phyloP scores from a whole-genome alignment of 2,888 invertebrate species.

The Lottia scabra region DNA sequence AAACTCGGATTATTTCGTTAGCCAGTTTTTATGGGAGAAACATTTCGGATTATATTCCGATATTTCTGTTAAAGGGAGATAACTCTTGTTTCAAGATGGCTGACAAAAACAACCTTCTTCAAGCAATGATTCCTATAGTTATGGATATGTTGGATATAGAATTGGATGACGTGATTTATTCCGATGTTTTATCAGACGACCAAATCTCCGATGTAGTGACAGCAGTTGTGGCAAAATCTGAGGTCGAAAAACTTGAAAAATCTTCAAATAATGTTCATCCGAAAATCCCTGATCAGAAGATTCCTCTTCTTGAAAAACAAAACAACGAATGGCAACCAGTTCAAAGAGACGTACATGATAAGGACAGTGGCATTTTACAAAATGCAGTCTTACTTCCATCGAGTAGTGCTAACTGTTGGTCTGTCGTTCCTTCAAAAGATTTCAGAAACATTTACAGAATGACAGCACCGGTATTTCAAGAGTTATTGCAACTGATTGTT shows the following conservation, averaged over 20 bases:
- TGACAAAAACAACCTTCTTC: constrained; percentile 12
- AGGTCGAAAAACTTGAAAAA: not conserved
- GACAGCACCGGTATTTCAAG: constrained; percentile 16
- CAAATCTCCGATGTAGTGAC: constrained; percentile 15
- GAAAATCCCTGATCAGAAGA: too few species aligned
- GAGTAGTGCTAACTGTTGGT: not conserved
- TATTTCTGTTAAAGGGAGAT: constrained; percentile 10
- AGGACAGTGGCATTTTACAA: too few species aligned
- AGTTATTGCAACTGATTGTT: constrained; percentile 15
- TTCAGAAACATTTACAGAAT: constrained; percentile 23
- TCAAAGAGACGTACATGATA: not conserved
- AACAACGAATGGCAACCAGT: not conserved
- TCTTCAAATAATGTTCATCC: not conserved
- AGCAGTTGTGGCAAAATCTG: constrained; percentile 13
- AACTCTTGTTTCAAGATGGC: constrained; percentile 20
- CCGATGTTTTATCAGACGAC: constrained; percentile 25
- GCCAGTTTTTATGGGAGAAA: too few species aligned
- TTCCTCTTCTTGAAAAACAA: not conserved
- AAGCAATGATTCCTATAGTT: constrained; percentile 24
- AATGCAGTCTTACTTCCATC: not conserved
- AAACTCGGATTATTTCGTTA: too few species aligned
- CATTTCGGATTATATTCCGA: too few species aligned
- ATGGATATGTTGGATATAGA: constrained; percentile 28
- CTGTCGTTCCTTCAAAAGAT: not conserved
- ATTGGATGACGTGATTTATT: constrained; percentile 18